These are phyloP conservation scores for Syrista parreyssii DNA, from an alignment of 2,888 invertebrate species.

Conservation along the genomic window DNA sequence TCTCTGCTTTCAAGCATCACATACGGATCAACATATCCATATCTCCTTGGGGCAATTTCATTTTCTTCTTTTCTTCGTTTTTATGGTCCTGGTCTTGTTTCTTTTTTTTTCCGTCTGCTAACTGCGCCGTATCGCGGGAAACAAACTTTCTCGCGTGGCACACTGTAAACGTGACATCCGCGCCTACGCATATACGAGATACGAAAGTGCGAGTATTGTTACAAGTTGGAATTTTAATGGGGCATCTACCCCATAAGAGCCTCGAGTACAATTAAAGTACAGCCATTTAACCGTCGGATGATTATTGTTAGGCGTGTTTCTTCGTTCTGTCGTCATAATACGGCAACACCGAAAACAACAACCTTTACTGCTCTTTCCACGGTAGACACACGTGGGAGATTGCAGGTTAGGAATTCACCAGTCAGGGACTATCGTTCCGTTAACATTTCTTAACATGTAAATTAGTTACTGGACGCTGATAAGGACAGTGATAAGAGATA, in stretches of 20 bases:
- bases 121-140: background rate
- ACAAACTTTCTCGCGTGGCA: background rate
- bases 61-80: background rate
- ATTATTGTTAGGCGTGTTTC: background rate
- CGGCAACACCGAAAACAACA: background rate
- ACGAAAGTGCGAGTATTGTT: background rate
- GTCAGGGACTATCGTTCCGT: background rate
- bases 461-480: background rate
- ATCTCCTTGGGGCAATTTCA: background rate
- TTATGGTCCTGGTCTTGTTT: background rate
- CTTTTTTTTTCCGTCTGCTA: background rate
- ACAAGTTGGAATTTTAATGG: background rate
- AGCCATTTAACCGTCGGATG: background rate
- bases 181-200: background rate
- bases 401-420: background rate
- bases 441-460: background rate
- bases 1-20: background rate
- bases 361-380: background rate
- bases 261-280: background rate
- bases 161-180: background rate
- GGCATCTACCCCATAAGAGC: background rate
- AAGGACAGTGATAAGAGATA: background rate
- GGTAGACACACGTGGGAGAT: background rate
- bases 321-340: background rate
- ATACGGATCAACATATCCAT: background rate